Base-by-base conservation (phyloP, 2,888 invertebrate species). In the Scelioninae gen. 1 region DNA sequence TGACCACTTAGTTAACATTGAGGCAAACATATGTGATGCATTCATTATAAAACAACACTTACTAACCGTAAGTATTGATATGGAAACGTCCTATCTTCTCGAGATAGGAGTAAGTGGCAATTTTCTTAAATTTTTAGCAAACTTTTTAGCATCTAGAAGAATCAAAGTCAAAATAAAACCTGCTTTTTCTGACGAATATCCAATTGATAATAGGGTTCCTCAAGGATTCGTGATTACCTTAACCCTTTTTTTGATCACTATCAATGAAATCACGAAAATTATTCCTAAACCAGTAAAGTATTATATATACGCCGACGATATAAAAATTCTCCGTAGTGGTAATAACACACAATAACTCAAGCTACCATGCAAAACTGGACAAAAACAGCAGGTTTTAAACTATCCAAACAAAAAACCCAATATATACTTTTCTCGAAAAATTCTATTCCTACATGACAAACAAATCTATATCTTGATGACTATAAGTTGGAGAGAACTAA, bases 81-180 rank as follows among this genome's bases (percentile, higher is more conserved):
- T 84, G 8, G 84, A 83, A 45, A 84, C 84, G 47, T 83, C 86
- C 0, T 86, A 83, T 55, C 49, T 78, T n/a, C 10, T 31, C 5
- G 23, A 77, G 10, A 16, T 32, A 16, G 62, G 53, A 13, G 13
- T 82, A 38, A 43, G 34, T 29, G 66, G 82, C 1, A 34, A 66
- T 5, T 11, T 72, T 5, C 53, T 75, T 9, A 63, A 40, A 5
- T 83, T 83, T 29, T 66, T 75, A 0, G 45, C 23, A 5, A 79
- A 83, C 40, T 83, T 79, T 13, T 9, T 83, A 3, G 16, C 8
- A 43, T 1, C 63, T 5, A 69, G 78, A 56, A 15, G n/a, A 8
- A 75, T 77, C 10, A 31, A 75, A 66, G 72, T 82, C 1, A 78
- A 84, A 89, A 76, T 83, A 81, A 53, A 75, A 83, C 16, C 45